phyloP scores from a whole-genome alignment of 2,797 vertebrate species.

The Liparis tanakae region DNA sequence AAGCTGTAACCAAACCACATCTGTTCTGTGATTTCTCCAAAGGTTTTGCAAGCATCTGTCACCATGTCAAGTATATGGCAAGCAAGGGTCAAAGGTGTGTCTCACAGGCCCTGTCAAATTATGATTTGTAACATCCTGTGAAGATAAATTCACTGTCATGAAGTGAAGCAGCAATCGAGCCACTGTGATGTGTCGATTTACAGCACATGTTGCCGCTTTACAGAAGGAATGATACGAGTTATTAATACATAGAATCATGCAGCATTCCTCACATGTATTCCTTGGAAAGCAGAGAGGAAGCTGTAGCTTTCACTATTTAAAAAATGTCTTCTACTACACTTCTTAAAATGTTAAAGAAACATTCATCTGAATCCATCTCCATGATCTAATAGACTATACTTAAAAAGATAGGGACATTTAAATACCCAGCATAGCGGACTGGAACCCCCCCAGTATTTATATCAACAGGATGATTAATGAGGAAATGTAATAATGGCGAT shows the following conservation, averaged over 20 bases:
- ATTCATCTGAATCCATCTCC: constrained; percentile 3
- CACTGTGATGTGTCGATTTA: constrained; percentile 56
- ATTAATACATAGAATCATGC: constrained; percentile 57
- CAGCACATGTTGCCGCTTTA: constrained; percentile 48
- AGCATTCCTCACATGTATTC: constrained; percentile 54
- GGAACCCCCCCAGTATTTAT: constrained; percentile 66
- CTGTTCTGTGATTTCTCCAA: constrained; percentile 25
- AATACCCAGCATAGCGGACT: constrained; percentile 59
- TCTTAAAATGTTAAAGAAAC: constrained; percentile 6
- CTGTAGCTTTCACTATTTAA: constrained; percentile 35
- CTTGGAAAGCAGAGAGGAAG: constrained; percentile 39
- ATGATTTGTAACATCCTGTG: constrained; percentile 58
- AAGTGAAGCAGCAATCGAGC: constrained; percentile 22
- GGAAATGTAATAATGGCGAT: constrained; percentile 71
- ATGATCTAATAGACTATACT: constrained; percentile 31
- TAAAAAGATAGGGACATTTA: constrained; percentile 35
- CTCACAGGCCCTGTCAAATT: constrained; percentile 30
- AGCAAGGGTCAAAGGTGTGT: constrained; percentile 38
- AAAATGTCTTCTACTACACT: constrained; percentile 24
- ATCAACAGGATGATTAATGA: constrained; percentile 75
- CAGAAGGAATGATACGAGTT: constrained; percentile 46
- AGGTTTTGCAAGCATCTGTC: constrained; percentile 11
- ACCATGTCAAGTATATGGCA: constrained; percentile 15
- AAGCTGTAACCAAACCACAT: background rate
- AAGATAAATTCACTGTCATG: constrained; percentile 32